Evolutionary conservation across 2,113 vertebrate species (phyloP).

Genomic region (Colaptes auratus): DNA sequence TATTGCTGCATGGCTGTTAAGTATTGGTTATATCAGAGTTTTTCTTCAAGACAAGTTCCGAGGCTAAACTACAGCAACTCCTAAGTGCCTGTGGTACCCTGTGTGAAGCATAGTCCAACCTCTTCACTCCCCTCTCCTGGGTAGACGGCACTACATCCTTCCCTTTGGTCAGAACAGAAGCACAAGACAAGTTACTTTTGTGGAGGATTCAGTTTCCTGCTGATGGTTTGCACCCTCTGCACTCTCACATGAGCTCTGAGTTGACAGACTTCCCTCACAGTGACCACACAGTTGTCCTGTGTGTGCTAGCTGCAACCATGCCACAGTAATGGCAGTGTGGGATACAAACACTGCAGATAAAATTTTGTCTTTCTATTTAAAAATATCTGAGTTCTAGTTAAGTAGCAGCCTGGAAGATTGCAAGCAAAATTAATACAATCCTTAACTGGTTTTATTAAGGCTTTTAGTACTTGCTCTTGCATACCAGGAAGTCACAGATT

Average conservation of each 20-base stretch:
- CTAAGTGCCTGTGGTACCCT: not conserved
- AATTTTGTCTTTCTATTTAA: not conserved
- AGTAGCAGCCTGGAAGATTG: not conserved
- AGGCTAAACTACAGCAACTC: not conserved
- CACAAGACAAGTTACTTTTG: not conserved
- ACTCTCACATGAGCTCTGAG: not conserved
- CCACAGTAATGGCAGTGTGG: not conserved
- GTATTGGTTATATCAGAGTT: not conserved
- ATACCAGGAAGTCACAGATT: not conserved
- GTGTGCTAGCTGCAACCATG: not conserved
- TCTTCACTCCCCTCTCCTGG: not conserved
- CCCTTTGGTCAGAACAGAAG: not conserved
- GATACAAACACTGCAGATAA: not conserved
- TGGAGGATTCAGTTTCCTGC: not conserved
- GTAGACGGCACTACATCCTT: not conserved
- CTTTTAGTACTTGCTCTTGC: not conserved
- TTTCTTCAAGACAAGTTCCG: not conserved
- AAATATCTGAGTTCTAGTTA: not conserved
- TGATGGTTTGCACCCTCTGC: not conserved
- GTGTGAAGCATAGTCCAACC: not conserved
- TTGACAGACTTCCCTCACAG: not conserved
- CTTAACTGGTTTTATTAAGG: not conserved
- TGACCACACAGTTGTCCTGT: fast-evolving
- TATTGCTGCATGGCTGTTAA: not conserved
- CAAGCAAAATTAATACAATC: not conserved